Percentiles rank a stretch among this genome's conserved stretches.
phyloP scores from a whole-genome alignment of 2,888 invertebrate species.

The Sinelater perroti region DNA sequence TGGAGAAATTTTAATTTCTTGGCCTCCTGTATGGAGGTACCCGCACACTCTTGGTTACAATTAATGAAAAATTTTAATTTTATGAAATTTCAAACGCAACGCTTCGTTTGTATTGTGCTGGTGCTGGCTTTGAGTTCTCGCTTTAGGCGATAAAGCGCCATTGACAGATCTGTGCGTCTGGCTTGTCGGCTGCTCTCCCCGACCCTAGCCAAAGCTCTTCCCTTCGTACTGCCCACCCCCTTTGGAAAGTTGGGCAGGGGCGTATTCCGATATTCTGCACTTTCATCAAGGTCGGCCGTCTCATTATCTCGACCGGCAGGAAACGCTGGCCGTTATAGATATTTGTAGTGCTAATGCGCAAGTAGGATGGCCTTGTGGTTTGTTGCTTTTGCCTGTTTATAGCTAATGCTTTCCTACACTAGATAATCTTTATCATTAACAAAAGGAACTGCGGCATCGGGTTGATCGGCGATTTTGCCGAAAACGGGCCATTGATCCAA shows the following conservation, averaged over 20 bases:
- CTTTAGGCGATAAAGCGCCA: constrained; percentile 15
- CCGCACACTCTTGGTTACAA: too few relatives aligned
- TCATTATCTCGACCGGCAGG: too few relatives aligned
- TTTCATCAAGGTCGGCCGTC: neutral
- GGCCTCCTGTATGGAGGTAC: too few relatives aligned
- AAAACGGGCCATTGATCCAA: neutral
- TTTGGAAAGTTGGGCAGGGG: constrained; percentile 30
- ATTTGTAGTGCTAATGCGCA: constrained; percentile 12
- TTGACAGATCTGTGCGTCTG: constrained; percentile 34
- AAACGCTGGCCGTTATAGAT: constrained; percentile 28
- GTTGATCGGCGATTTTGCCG: too few relatives aligned
- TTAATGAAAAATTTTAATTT: too few relatives aligned
- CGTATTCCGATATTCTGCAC: constrained; percentile 26
- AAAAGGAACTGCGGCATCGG: too few relatives aligned
- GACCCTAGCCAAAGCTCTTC: constrained; percentile 34
- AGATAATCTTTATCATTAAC: too few relatives aligned
- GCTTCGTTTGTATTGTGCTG: too few relatives aligned
- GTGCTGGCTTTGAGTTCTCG: neutral
- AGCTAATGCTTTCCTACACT: too few relatives aligned
- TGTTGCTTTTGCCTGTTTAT: neutral
- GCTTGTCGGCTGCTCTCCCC: constrained; percentile 25
- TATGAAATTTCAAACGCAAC: too few relatives aligned
- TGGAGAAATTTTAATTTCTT: too few relatives aligned
- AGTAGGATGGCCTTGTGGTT: constrained; percentile 22
- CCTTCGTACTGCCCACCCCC: constrained; percentile 35